These are phyloP conservation scores for Arvicanthis niloticus DNA, from an alignment of 2,113 vertebrate species.

Conservation along the genomic window DNA sequence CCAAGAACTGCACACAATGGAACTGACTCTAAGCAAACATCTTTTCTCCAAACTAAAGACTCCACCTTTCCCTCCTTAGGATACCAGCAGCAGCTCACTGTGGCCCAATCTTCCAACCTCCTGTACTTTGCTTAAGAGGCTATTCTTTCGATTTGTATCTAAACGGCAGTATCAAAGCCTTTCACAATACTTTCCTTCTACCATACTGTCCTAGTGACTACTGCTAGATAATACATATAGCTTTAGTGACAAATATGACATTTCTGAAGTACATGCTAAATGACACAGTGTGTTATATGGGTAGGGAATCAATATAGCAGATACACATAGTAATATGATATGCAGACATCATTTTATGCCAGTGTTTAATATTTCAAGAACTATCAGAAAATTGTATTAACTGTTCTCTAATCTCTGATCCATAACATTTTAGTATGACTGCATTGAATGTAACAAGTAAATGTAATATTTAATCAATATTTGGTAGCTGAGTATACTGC, in stretches of 20 bases:
- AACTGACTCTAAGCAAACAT: not conserved
- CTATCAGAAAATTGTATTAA: not conserved
- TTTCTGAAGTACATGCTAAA: not conserved
- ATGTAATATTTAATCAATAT: not conserved
- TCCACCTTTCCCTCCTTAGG: not conserved
- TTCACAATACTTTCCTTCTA: not conserved
- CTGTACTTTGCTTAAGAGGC: too few species aligned
- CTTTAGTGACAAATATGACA: not conserved
- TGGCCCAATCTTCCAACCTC: too few species aligned
- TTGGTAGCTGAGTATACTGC: not conserved
- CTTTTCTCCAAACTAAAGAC: not conserved
- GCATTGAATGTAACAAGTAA: not conserved
- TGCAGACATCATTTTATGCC: not conserved
- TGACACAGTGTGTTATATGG: not conserved
- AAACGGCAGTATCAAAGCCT: not conserved
- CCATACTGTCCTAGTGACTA: too few species aligned
- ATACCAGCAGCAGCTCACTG: too few species aligned
- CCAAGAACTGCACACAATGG: not conserved
- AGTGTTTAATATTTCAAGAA: not conserved
- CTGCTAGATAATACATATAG: not conserved
- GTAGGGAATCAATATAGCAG: not conserved
- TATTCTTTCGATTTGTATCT: not conserved
- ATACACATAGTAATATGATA: not conserved
- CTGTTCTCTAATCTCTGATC: not conserved
- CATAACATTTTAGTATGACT: not conserved